Evolutionary conservation across 37 sponge, comb jelly and placozoan species (phyloP), one percentile per base, ranked within the genome.

Genomic region (Hormiphora californensis): DNA sequence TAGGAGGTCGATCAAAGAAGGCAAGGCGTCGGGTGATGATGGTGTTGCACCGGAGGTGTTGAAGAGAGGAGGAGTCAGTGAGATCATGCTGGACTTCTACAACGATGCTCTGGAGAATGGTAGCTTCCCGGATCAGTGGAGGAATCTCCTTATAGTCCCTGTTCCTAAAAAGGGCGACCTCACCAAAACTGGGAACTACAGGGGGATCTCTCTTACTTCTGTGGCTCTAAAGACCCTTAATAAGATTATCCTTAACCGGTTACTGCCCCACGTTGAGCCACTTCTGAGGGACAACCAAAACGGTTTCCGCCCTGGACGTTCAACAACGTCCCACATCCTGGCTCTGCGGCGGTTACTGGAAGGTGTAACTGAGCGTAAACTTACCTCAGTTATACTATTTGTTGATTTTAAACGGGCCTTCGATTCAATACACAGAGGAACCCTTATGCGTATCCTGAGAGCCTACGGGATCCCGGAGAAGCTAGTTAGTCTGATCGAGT

Each of bases 401-500:
- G 67, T 7, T 2, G 67, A 63, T 5, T 63, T 32, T 36, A 35
- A 19, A 33, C 31, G 34, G 67, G 67, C 33, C 31, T 63, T 63
- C 34, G 67, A 63, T 36, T 35, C 36, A 21, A 32, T 63, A 33
- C 34, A 33, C 23, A 81, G 46, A 9, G 41, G 39, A 19, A 81
- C 28, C 1, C 33, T 81, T 33, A 38, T 38, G 46, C 27, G 25
- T 40, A 81, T 81, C 25, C 85, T 81, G 25, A 27, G 28, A 17
- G 39, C 23, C 28, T 81, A 81, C 46, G 85, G 85, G 28, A 81
- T 81, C 39, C 85, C 85, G 19, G 23, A 40, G 41, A 38, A 38
- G 46, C 35, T 81, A 27, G 85, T 81, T 28, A 81, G 39, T 15
- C 23, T 38, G 39, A 81, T 81, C 4, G 39, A 38, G 85, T 38